These are phyloP conservation scores for Bombus sylvicola DNA, from an alignment of 1,140 invertebrate species.

Conservation along the genomic window DNA sequence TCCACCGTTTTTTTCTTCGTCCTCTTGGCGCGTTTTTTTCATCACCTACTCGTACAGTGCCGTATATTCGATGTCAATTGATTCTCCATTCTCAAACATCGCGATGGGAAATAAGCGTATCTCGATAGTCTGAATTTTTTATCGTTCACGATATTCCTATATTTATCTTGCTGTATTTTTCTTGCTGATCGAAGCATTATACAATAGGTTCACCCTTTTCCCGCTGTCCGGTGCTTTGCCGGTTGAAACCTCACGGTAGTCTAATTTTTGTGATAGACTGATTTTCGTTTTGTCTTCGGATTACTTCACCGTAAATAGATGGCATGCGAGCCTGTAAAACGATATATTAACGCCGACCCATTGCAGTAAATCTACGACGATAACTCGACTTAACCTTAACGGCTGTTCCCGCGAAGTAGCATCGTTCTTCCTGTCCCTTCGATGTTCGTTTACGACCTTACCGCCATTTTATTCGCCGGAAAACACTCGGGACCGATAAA, in stretches of 20 bases:
- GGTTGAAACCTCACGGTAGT: neutral
- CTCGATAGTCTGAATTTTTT: neutral
- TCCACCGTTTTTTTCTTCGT: neutral
- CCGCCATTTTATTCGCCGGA: constrained; percentile 50
- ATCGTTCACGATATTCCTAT: neutral
- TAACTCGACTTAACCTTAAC: constrained; percentile 61
- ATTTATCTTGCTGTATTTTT: neutral
- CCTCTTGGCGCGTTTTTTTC: neutral
- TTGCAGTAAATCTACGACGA: constrained; percentile 55
- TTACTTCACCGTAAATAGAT: constrained; percentile 55
- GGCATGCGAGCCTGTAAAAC: constrained; percentile 51
- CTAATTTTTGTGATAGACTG: neutral
- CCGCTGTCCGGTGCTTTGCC: neutral
- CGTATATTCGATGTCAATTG: constrained; percentile 2
- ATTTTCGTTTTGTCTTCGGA: neutral
- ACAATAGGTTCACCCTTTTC: neutral
- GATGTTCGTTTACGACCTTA: constrained; percentile 52
- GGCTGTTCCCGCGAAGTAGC: constrained; percentile 37
- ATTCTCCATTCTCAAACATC: constrained; percentile 22
- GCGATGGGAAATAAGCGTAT: neutral
- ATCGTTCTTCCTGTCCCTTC: constrained; percentile 57
- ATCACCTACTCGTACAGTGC: neutral
- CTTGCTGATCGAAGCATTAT: neutral
- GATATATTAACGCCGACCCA: constrained; percentile 59
- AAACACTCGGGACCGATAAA: constrained; percentile 47